Evolutionary conservation across 1,140 invertebrate species (phyloP), one percentile per base, ranked within the genome.

Genomic region (Leptinotarsa lineolata): DNA sequence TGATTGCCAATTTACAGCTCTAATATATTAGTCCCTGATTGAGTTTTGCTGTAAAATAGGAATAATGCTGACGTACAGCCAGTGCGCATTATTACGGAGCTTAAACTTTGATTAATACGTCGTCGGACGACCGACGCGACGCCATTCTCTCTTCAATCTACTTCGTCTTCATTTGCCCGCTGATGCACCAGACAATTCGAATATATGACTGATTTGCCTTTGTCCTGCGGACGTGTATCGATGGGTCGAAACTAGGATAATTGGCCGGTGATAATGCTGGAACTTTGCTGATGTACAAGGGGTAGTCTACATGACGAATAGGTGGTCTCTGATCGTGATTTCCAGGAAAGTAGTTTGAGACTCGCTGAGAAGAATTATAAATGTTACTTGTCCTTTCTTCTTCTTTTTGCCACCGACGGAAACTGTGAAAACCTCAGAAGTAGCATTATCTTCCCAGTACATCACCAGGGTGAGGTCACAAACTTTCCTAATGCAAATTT

Each of bases 11-110:
- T 84, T 84, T 84, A 84, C 82, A 82, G 82, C 82, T 83, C 82
- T 84, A 84, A 84, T 84, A 84, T 84, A 84, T 84, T 84, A 84
- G 81, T 80, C 81, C 81, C 81, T 84, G 83, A 84, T 84, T 84
- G 83, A 83, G 83, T 83, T 84, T 83, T 83, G 82, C 82, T 84
- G 83, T 84, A 84, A 84, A 84, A 84, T 83, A 83, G 81, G 82
- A 84, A 84, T 84, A 84, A 84, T 83, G 82, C 82, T 83, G 81
- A 83, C 83, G 82, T 82, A 80, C 80, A 81, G 80, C 76, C 77
- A 78, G 73, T 78, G 79, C 81, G 82, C 83, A 84, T 84, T 83
- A 83, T 84, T 83, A 83, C 81, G 79, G 82, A 81, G 82, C 81
- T 84, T 84, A 84, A 84, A 84, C 83, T 84, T 84, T 84, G 82